Percentiles rank a stretch among this genome's conserved stretches.
These are phyloP conservation scores for Carollia perspicillata DNA, from an alignment of 2,113 vertebrate species.

Conservation along the genomic window DNA sequence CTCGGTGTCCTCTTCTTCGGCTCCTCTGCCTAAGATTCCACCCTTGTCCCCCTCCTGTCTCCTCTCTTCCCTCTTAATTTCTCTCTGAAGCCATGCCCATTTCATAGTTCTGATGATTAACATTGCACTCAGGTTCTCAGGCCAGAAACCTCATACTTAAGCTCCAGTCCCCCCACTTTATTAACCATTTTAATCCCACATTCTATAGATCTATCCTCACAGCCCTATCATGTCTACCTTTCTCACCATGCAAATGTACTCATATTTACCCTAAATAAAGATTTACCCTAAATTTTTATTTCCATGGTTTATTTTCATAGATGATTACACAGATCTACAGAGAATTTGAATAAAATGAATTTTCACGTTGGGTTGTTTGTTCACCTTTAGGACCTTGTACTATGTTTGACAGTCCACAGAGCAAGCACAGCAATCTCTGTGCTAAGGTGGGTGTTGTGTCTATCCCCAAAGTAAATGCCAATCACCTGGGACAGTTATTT, in stretches of 20 bases:
- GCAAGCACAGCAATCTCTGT: fast-evolving
- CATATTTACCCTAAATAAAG: neutral
- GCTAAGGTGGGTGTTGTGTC: neutral
- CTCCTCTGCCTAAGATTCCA: neutral
- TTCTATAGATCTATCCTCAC: neutral
- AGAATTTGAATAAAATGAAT: neutral
- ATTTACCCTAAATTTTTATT: neutral
- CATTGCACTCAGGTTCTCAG: neutral
- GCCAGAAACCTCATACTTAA: neutral
- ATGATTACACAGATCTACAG: neutral
- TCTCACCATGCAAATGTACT: neutral
- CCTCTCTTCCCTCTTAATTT: fast-evolving
- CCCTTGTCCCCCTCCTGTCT: neutral
- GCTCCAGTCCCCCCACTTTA: neutral
- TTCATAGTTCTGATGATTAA: neutral
- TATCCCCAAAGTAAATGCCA: neutral
- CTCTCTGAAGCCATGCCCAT: neutral
- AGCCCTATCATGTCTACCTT: neutral
- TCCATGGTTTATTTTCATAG: neutral
- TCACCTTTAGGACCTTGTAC: neutral
- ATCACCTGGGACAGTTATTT: neutral
- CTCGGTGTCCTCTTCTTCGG: neutral
- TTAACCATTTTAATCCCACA: neutral
- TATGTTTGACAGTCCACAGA: neutral
- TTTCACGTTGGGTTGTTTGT: neutral